These are phyloP conservation scores for Tridacna crocea DNA, from an alignment of 2,888 invertebrate genomes.

Conservation along the genomic window DNA sequence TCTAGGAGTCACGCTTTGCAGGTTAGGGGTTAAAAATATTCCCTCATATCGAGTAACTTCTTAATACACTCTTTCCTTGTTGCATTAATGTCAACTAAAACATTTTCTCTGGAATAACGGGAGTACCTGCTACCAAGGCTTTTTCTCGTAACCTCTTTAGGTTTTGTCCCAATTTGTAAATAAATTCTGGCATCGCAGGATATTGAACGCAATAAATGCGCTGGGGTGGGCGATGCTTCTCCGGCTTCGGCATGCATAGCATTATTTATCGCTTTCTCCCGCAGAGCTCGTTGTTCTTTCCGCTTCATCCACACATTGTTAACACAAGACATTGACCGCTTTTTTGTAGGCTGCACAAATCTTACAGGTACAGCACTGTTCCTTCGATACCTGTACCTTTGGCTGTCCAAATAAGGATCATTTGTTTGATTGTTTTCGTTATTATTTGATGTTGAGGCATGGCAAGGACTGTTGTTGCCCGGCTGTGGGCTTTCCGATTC, in stretches of 20 bases:
- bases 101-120: constrained; percentile 1
- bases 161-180: background rate
- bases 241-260: background rate
- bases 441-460: background rate
- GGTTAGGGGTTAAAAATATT: constrained; percentile 36
- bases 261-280: background rate
- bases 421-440: background rate
- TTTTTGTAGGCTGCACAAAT: constrained; percentile 9
- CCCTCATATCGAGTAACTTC: constrained; percentile 40
- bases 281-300: background rate
- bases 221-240: background rate
- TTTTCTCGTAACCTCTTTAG: background rate
- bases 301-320: constrained; percentile 32
- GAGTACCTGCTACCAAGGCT: background rate
- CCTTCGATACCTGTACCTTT: background rate
- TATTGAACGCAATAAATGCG: constrained; percentile 15
- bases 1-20: too few species aligned
- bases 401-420: background rate
- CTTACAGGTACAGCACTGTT: background rate
- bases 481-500: background rate
- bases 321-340: constrained; percentile 32
- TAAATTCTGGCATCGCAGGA: constrained; percentile 28
- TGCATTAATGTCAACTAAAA: background rate
- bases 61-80: constrained; percentile 45
- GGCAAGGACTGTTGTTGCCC: background rate